phyloP scores from a whole-genome alignment of 1,140 invertebrate species.

The Drosophila parvula region DNA sequence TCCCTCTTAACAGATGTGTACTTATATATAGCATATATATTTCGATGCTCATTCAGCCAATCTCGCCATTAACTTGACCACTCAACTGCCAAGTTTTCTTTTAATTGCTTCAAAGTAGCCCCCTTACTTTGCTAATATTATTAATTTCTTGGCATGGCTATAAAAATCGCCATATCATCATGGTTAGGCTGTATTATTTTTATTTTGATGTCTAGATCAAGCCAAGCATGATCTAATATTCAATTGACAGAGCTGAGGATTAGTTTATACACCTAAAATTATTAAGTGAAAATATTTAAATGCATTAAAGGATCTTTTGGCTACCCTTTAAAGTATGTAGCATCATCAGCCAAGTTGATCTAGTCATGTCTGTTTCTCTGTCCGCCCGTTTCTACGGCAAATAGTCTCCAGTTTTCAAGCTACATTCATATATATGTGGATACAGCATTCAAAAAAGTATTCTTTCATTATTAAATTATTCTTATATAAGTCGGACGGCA shows the following conservation, averaged over 20 bases:
- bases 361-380: no score
- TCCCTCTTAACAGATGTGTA: background rate
- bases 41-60: slow-evolving; percentile 33
- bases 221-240: background rate
- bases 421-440: no score
- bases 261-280: no score
- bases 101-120: slow-evolving; percentile 6
- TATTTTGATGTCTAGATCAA: background rate
- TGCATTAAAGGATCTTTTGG: no score
- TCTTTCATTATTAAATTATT: no score
- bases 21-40: background rate
- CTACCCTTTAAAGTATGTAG: no score
- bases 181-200: background rate
- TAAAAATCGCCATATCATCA: slow-evolving; percentile 2
- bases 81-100: slow-evolving; percentile 2
- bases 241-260: background rate
- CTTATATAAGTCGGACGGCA: no score
- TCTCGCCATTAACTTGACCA: slow-evolving; percentile 30
- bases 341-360: no score
- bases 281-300: no score
- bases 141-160: background rate
- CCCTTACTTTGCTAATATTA: background rate
- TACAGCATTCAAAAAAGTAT: no score
- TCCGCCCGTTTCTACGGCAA: no score
- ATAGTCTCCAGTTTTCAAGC: no score